These are phyloP conservation scores for Somateria mollissima DNA, from an alignment of 2,797 vertebrate genomes.

Conservation along the genomic window DNA sequence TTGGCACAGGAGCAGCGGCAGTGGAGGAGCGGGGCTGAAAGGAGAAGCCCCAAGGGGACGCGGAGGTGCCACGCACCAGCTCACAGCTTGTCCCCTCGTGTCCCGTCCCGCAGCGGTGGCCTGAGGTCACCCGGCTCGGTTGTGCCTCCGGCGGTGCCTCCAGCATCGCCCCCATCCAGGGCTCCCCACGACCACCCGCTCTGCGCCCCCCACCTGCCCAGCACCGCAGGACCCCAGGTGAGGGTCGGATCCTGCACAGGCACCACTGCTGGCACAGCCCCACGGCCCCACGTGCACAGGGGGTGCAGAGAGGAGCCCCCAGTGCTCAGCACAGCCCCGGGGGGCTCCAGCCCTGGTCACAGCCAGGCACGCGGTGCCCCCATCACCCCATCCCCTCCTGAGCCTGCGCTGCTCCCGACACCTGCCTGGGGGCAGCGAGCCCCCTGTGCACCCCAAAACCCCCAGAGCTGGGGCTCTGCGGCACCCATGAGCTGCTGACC, in stretches of 20 bases:
- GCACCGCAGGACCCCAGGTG: fast-evolving
- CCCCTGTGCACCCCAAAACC: neutral
- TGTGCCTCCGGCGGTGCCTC: neutral
- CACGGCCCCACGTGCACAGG: fast-evolving
- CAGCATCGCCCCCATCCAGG: fast-evolving
- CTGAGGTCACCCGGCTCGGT: fast-evolving
- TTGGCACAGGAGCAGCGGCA: neutral
- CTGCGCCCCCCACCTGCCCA: neutral
- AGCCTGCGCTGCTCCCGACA: neutral
- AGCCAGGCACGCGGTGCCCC: fast-evolving
- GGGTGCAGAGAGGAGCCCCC: neutral
- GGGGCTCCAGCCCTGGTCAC: neutral
- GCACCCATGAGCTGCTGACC: neutral
- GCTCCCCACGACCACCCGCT: fast-evolving
- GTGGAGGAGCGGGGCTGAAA: neutral
- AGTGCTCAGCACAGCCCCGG: fast-evolving
- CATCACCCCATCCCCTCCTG: fast-evolving
- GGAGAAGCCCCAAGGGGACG: neutral
- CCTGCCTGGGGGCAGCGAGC: neutral
- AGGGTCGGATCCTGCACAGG: neutral
- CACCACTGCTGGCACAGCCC: neutral
- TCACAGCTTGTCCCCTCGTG: neutral
- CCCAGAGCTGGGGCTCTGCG: neutral
- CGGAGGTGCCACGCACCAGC: fast-evolving
- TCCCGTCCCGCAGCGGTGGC: neutral